A percentile compares a stretch with the other conserved stretches of the same genome.
Evolutionary conservation across 2,113 vertebrate genomes (phyloP).

Genomic region (Hydropotes inermis): DNA sequence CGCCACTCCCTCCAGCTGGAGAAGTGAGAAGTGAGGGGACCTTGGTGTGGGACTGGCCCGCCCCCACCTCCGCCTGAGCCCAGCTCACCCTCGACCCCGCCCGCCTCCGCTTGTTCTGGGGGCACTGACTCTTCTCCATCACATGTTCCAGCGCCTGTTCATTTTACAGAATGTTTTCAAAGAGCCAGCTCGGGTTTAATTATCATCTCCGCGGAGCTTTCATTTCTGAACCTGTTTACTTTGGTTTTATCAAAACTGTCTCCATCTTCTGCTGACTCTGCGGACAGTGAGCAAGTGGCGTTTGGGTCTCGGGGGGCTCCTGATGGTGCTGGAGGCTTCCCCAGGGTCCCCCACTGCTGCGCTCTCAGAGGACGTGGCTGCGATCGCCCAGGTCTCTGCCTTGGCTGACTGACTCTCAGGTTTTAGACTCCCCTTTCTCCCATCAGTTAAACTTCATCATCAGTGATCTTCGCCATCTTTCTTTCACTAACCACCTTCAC

Average conservation of each 20-base stretch:
- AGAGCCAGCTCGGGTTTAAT: neutral
- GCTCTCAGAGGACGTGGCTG: rapidly evolving
- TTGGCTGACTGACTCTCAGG: neutral
- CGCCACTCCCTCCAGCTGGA: rapidly evolving
- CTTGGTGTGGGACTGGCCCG: rapidly evolving
- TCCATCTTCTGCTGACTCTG: neutral
- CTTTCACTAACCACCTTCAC: no score
- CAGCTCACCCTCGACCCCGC: rapidly evolving
- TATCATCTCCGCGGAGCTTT: neutral
- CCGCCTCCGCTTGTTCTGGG: rapidly evolving
- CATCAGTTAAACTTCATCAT: rapidly evolving
- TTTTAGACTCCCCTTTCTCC: neutral
- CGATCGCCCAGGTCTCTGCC: rapidly evolving
- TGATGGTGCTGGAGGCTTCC: rapidly evolving
- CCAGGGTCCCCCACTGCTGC: rapidly evolving
- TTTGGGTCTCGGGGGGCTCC: neutral
- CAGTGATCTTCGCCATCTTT: neutral
- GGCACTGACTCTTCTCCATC: neutral
- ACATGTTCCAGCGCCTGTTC: neutral
- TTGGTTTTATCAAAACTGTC: neutral
- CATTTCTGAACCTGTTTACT: neutral
- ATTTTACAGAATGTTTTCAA: neutral
- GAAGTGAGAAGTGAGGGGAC: neutral
- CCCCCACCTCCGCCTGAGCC: neutral
- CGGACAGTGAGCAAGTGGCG: rapidly evolving